phyloP scores from a whole-genome alignment of 2,888 invertebrate genomes.

The Eulithis prunata region DNA sequence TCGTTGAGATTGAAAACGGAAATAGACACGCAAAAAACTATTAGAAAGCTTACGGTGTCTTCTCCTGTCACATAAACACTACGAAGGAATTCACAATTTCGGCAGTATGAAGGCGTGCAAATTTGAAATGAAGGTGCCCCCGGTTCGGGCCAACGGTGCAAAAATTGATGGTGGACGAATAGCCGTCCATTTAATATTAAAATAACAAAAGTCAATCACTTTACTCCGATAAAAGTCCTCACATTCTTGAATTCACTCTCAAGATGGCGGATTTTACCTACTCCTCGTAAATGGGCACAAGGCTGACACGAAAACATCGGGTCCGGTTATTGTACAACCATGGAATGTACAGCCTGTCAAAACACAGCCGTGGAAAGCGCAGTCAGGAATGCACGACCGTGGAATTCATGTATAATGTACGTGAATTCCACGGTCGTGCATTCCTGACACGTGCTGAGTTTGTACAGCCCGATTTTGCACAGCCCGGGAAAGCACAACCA shows the following conservation, averaged over 20 bases:
- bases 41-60: slow-evolving; percentile 84
- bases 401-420: too few species aligned
- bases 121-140: slow-evolving; percentile 60
- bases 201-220: slow-evolving; percentile 76
- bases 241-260: slow-evolving; percentile 86
- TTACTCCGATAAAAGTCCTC: slow-evolving; percentile 79
- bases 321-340: too few species aligned
- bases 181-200: slow-evolving; percentile 77
- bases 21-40: slow-evolving; percentile 84
- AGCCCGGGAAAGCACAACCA: too few species aligned
- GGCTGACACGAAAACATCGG: slow-evolving; percentile 85
- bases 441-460: too few species aligned
- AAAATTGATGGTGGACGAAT: slow-evolving; percentile 62
- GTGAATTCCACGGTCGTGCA: too few species aligned
- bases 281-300: slow-evolving; percentile 84
- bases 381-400: too few species aligned
- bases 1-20: slow-evolving; percentile 81
- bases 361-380: too few species aligned
- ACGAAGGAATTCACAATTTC: slow-evolving; percentile 77
- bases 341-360: too few species aligned
- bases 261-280: slow-evolving; percentile 87
- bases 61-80: slow-evolving; percentile 84
- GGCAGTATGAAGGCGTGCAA: slow-evolving; percentile 62
- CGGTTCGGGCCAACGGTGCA: slow-evolving; percentile 55
- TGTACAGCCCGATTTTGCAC: too few species aligned